A percentile compares a stretch with the other conserved stretches of the same genome.
Conservation (phyloP, 2,113 vertebrate genomes). For the Cisticola juncidis region DNA sequence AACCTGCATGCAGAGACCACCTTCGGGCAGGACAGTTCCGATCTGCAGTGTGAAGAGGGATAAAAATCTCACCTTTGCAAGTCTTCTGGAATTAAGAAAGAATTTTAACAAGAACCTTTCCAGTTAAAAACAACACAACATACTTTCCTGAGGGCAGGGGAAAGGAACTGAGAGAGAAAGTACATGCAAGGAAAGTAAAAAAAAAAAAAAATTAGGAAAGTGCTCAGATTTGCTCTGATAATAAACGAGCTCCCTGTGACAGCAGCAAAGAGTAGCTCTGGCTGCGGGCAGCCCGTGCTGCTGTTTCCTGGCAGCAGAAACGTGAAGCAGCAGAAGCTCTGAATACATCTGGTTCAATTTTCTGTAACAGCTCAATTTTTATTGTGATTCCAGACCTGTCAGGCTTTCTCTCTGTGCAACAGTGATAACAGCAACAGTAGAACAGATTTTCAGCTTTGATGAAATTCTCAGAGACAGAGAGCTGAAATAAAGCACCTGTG, state of each 20-base stretch:
- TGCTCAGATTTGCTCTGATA: neutral
- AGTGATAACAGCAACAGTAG: neutral
- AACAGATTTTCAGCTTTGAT: neutral
- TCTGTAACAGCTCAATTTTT: neutral
- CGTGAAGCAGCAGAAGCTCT: neutral
- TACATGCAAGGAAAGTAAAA: neutral
- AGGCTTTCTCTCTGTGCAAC: neutral
- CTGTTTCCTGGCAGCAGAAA: neutral
- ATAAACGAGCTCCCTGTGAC: neutral
- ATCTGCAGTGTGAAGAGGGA: neutral
- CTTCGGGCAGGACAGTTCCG: neutral
- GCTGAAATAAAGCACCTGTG: neutral
- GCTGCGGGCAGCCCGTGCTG: neutral
- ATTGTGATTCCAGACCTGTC: neutral
- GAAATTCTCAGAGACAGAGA: neutral
- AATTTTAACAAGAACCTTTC: neutral
- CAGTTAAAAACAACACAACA: neutral
- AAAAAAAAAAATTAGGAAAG: neutral
- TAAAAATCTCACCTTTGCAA: neutral
- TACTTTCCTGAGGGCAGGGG: neutral
- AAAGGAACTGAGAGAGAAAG: neutral
- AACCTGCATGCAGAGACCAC: neutral
- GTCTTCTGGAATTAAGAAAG: neutral
- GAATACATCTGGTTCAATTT: neutral
- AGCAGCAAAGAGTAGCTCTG: neutral